phyloP scores from a whole-genome alignment of 2,888 invertebrate species.

The Microctonus hyperodae region DNA sequence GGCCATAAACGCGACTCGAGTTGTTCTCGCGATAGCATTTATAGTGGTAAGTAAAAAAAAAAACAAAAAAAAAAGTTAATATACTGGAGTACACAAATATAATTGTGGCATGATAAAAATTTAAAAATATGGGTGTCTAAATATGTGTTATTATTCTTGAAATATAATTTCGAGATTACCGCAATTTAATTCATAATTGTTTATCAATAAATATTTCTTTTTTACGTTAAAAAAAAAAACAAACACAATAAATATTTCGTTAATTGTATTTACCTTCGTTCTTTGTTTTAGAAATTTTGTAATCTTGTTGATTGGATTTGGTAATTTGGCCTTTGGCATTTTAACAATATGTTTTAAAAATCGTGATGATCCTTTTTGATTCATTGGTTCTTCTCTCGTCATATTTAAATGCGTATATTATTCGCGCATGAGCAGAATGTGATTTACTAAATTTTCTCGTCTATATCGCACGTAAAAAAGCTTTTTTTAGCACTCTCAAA shows the following conservation, averaged over 20 bases:
- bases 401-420: neutral
- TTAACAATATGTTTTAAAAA: slow-evolving; percentile 36
- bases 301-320: slow-evolving; percentile 60
- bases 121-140: neutral
- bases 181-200: too few relatives aligned
- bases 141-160: neutral
- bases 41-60: neutral
- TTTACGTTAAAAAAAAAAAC: neutral
- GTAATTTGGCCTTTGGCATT: slow-evolving; percentile 62
- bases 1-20: neutral
- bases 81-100: neutral
- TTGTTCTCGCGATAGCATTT: neutral
- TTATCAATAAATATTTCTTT: too few relatives aligned
- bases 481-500: neutral
- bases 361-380: neutral
- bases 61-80: neutral
- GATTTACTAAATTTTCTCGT: neutral
- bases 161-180: too few relatives aligned
- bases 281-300: slow-evolving; percentile 63
- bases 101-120: neutral
- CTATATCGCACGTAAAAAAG: too few relatives aligned
- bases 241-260: neutral
- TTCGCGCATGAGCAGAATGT: neutral
- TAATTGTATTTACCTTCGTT: slow-evolving; percentile 59
- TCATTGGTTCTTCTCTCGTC: slow-evolving; percentile 7